A percentile compares a stretch with the other conserved stretches of the same genome.
These are phyloP conservation scores for Rattus rattus DNA, from an alignment of 2,113 vertebrate species.

Conservation along the genomic window DNA sequence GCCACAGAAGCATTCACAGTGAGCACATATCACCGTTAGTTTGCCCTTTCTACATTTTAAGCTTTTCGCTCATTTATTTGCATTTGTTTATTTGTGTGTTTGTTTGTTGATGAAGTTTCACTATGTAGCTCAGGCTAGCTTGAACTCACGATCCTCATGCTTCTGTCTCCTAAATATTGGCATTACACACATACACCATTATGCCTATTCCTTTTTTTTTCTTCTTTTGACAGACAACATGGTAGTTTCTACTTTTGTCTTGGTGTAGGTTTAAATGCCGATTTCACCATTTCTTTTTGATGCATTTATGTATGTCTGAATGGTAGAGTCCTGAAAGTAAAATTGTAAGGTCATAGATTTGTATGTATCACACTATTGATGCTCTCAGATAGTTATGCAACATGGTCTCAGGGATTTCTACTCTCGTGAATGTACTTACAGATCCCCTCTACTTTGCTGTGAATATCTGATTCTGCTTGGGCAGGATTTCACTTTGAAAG, in stretches of 20 bases:
- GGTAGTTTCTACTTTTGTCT: background rate
- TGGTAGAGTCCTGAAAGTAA: background rate
- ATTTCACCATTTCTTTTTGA: constrained; percentile 14
- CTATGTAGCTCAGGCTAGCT: background rate
- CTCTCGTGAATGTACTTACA: background rate
- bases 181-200: too few relatives aligned
- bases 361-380: background rate
- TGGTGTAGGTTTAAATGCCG: background rate
- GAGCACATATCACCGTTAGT: background rate
- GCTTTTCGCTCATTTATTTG: background rate
- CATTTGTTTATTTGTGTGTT: background rate
- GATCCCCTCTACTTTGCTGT: background rate
- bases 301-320: background rate
- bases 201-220: background rate
- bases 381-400: background rate
- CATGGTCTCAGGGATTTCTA: background rate
- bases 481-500: background rate
- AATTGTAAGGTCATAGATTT: background rate
- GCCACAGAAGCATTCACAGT: background rate
- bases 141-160: background rate
- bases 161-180: background rate
- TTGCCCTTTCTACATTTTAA: constrained; percentile 11
- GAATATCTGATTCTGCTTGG: background rate
- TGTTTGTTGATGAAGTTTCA: background rate
- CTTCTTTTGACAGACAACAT: constrained; percentile 18